A percentile compares a stretch with the other conserved stretches of the same genome.
phyloP scores from a whole-genome alignment of 2,888 invertebrate species.

The Eupeodes luniger region DNA sequence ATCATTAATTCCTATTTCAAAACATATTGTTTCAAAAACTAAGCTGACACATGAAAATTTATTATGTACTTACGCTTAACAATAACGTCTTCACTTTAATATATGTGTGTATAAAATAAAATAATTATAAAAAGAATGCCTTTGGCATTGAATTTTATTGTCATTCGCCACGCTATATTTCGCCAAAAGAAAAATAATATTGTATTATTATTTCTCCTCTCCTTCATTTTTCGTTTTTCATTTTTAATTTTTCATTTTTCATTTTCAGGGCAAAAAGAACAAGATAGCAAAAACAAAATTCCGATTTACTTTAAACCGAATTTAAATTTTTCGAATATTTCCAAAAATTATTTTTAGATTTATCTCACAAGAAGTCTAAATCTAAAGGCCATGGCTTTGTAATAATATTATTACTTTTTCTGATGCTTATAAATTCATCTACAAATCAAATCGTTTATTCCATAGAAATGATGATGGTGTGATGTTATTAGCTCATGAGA shows the following conservation, averaged over 20 bases:
- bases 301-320: slow-evolving; percentile 44
- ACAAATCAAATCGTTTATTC: neutral
- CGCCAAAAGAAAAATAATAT: slow-evolving; percentile 1
- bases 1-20: neutral
- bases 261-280: slow-evolving; percentile 41
- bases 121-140: slow-evolving; percentile 5
- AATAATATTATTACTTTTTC: slow-evolving; percentile 43
- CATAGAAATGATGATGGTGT: neutral
- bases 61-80: slow-evolving; percentile 38
- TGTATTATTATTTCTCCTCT: slow-evolving; percentile 8
- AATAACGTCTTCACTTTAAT: slow-evolving; percentile 12
- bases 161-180: slow-evolving; percentile 43
- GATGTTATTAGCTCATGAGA: neutral
- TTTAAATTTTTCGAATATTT: slow-evolving; percentile 52
- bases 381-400: slow-evolving; percentile 49
- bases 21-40: neutral
- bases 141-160: slow-evolving; percentile 33
- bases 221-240: neutral
- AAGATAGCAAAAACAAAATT: slow-evolving; percentile 28
- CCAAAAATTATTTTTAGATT: slow-evolving; percentile 68
- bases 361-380: slow-evolving; percentile 7
- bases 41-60: slow-evolving; percentile 30
- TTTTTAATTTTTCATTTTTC: slow-evolving; percentile 1
- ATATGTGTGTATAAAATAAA: slow-evolving; percentile 1
- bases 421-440: slow-evolving; percentile 9